phyloP scores from a whole-genome alignment of 1,140 invertebrate species.

The Drosophila kohkoa region DNA sequence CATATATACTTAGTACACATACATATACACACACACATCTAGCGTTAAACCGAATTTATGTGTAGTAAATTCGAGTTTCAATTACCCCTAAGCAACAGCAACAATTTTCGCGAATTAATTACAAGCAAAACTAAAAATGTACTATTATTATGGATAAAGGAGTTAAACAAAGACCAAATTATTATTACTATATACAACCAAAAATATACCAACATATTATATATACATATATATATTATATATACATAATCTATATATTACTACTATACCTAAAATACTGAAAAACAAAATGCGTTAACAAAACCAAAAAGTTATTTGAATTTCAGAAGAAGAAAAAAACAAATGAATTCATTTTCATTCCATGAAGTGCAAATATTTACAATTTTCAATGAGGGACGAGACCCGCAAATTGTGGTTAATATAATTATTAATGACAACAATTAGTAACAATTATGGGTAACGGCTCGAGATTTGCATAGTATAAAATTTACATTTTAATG shows the following conservation, averaged over 20 bases:
- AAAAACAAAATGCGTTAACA: slow-evolving; percentile 53
- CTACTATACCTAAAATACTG: slow-evolving; percentile 30
- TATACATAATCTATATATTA: slow-evolving; percentile 40
- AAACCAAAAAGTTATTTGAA: slow-evolving; percentile 52
- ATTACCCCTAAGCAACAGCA: slow-evolving; percentile 72
- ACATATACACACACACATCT: slow-evolving; percentile 63
- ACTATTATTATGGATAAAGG: slow-evolving; percentile 63
- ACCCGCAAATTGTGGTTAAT: slow-evolving; percentile 24
- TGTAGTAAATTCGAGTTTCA: slow-evolving; percentile 78
- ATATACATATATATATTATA: slow-evolving; percentile 15
- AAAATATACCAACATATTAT: slow-evolving; percentile 47
- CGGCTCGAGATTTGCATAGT: slow-evolving; percentile 35
- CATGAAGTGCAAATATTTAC: slow-evolving; percentile 75
- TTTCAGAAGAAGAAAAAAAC: slow-evolving; percentile 17
- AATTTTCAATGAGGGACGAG: slow-evolving; percentile 38
- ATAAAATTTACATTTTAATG: slow-evolving; percentile 68
- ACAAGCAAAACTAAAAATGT: background rate
- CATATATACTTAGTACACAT: slow-evolving; percentile 22
- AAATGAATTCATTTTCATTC: slow-evolving; percentile 32
- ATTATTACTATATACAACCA: slow-evolving; percentile 42
- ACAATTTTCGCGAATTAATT: slow-evolving; percentile 72
- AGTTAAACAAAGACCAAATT: slow-evolving; percentile 61
- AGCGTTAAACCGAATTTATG: slow-evolving; percentile 80
- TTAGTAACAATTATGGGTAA: slow-evolving; percentile 28
- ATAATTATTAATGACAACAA: slow-evolving; percentile 10